Percentiles rank a stretch among this genome's conserved stretches.
phyloP scores from a whole-genome alignment of 2,888 invertebrate species.

The Cheilosia scutellata region DNA sequence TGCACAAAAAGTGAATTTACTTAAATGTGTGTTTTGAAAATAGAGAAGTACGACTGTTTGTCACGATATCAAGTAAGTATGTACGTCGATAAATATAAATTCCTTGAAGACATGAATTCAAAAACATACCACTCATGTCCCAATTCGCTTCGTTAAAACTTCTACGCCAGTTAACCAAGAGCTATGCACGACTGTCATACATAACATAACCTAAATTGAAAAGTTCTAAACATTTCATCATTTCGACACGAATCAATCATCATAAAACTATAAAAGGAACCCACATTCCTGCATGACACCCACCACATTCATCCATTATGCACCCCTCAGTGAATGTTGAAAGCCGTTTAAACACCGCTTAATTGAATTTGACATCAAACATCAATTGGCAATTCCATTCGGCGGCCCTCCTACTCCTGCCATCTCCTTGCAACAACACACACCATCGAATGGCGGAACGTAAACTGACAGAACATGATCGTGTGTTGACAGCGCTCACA shows the following conservation, averaged over 20 bases:
- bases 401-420: slow-evolving; percentile 13
- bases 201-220: slow-evolving; percentile 24
- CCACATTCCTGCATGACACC: slow-evolving; percentile 35
- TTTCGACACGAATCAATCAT: slow-evolving; percentile 66
- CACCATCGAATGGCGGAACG: slow-evolving; percentile 11
- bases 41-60: no score
- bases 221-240: slow-evolving; percentile 42
- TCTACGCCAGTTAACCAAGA: not conserved
- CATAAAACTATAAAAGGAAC: slow-evolving; percentile 52
- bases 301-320: slow-evolving; percentile 62
- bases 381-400: slow-evolving; percentile 68
- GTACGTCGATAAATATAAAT: no score
- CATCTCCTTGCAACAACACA: not conserved
- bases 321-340: slow-evolving; percentile 55
- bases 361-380: slow-evolving; percentile 74
- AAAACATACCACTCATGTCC: not conserved
- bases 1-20: no score
- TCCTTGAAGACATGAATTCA: not conserved
- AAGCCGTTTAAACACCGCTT: slow-evolving; percentile 57
- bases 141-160: not conserved
- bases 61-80: no score
- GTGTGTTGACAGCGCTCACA: slow-evolving; percentile 72
- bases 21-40: no score
- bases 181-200: no score
- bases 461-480: slow-evolving; percentile 73